Evolutionary conservation across 2,888 invertebrate species (phyloP).

Genomic region (Hirudinaria manillensis): DNA sequence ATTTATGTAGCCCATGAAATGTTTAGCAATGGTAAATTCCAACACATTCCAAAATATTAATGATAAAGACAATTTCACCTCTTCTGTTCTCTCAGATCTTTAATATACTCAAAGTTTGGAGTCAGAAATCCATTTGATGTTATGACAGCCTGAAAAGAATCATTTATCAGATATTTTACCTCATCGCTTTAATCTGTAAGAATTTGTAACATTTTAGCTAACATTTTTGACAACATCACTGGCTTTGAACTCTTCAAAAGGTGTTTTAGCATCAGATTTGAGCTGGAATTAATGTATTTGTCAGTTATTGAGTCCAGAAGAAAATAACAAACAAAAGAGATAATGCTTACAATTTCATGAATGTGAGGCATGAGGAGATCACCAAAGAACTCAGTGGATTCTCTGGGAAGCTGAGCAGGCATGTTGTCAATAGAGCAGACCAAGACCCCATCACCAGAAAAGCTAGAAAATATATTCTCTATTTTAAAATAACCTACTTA

Average conservation of each 20-base stretch:
- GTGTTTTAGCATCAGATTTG: conserved; percentile 47
- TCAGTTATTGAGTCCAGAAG: too few relatives aligned
- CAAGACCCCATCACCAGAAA: conserved; percentile 89
- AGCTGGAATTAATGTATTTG: conserved; percentile 41
- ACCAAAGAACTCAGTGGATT: conserved; percentile 96
- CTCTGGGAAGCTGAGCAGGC: conserved; percentile 95
- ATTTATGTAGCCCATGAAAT: background rate
- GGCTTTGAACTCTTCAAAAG: conserved; percentile 67
- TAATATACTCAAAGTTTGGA: conserved; percentile 87
- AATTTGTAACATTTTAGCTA: background rate
- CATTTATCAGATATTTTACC: conserved; percentile 11
- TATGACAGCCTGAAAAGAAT: conserved; percentile 74
- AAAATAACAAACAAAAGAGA: too few relatives aligned
- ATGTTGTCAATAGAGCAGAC: conserved; percentile 99
- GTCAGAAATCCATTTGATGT: conserved; percentile 89
- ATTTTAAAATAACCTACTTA: background rate
- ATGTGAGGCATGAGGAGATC: conserved; percentile 82
- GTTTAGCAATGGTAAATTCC: background rate
- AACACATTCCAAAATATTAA: background rate
- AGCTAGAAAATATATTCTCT: conserved; percentile 58
- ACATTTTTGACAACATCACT: conserved; percentile 57
- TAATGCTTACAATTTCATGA: conserved; percentile 65
- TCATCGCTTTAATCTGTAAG: background rate
- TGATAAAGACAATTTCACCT: conserved; percentile 39
- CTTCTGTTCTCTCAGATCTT: conserved; percentile 68